Evolutionary conservation across 2,113 vertebrate species (phyloP).

Genomic region (Puma concolor): DNA sequence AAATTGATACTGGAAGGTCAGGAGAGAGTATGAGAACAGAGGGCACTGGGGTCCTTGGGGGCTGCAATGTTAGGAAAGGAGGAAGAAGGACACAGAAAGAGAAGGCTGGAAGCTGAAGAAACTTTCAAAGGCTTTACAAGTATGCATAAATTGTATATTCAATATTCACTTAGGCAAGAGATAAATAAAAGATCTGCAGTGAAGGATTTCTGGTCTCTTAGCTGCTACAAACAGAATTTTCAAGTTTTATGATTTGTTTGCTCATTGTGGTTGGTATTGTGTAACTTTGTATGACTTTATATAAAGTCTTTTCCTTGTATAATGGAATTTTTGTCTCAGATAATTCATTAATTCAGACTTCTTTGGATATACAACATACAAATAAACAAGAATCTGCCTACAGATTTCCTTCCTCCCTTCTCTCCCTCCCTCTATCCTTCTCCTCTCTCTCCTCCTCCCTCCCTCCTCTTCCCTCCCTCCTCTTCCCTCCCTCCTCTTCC

Average conservation of each 20-base stretch:
- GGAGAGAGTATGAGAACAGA: not conserved
- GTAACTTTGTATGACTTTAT: not conserved
- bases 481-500: too few species aligned
- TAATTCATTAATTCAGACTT: not conserved
- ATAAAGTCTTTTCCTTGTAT: not conserved
- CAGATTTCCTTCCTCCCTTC: not conserved
- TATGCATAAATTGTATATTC: not conserved
- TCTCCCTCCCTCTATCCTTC: not conserved
- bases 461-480: not conserved
- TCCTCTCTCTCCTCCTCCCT: rapidly evolving
- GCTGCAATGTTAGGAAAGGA: not conserved
- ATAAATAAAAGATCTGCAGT: not conserved
- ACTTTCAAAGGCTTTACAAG: not conserved
- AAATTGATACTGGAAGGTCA: not conserved
- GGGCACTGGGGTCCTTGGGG: not conserved
- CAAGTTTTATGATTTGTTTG: not conserved
- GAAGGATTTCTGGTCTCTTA: not conserved
- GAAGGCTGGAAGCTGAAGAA: not conserved
- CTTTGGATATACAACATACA: not conserved
- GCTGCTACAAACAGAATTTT: not conserved
- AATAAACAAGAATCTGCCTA: not conserved
- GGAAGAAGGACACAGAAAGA: not conserved
- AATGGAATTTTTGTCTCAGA: not conserved
- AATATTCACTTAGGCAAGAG: not conserved
- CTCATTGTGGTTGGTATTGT: not conserved